Base-by-base conservation (phyloP, 2,113 vertebrate species). In the Indicator indicator region DNA sequence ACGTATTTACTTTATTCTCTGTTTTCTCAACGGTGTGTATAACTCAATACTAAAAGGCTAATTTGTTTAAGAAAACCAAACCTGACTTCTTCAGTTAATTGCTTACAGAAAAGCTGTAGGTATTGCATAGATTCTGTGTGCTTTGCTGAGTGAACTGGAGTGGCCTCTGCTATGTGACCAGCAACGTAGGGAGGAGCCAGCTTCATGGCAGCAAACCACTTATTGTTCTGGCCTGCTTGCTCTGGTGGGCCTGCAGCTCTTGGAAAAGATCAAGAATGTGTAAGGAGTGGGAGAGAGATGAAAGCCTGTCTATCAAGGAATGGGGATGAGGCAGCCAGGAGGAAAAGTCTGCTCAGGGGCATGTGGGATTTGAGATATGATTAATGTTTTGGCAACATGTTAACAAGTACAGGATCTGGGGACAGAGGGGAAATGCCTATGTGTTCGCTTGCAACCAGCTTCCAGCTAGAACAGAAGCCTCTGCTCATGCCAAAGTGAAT, bases 1-100 rank as follows among this genome's bases (percentile, higher is more conserved):
- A 86, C 7, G 8, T 95, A 95, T 95, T 95, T 95, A 94, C 95
- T 94, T 93, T 97, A 87, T 86, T 96, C 89, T 95, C 88, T 97
- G 95, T 97, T 96, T 97, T 97, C 92, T 97, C 90, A 94, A 93
- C 83, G 94, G 92, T 95, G 88, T 95, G 94, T 93, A 95, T 95
- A 93, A 96, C 94, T 95, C 95, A 90, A 94, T 95, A 67, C 70
- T 95, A 93, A 97, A 95, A 92, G 94, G 93, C 95, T 96, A 97
- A 97, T 96, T 97, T 97, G 96, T 95, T 95, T 96, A 94, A 96
- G 94, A 95, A 97, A 97, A 95, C 95, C 86, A 65, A 93, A 94
- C 90, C 91, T 95, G 95, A 97, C 94, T 97, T 95, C 92, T 95
- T 70, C 88, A 95, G 90, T 96, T 97, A 96, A 96, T 95, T 97